A percentile compares a stretch with the other conserved stretches of the same genome.
Conservation (phyloP, 2,888 invertebrate genomes). For the Stomorhina lunata region DNA sequence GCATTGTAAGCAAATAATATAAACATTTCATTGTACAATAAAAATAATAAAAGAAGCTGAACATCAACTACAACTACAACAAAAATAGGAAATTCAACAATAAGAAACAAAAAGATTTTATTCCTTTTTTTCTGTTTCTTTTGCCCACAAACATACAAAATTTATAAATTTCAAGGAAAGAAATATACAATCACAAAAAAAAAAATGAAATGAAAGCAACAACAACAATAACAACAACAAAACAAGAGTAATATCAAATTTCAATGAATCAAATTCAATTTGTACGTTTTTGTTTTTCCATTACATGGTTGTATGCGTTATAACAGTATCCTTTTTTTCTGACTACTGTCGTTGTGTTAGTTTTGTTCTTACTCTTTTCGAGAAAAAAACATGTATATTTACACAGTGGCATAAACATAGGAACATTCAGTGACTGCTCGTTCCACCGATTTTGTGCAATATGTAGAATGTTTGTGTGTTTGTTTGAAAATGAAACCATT, state of each 20-base stretch:
- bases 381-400: background rate
- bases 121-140: background rate
- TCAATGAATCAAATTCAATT: constrained; percentile 79
- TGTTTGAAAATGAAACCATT: background rate
- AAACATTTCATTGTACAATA: constrained; percentile 14
- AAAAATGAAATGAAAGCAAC: background rate
- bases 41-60: background rate
- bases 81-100: constrained; percentile 20
- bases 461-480: background rate
- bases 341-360: background rate
- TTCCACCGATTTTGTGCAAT: background rate
- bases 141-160: background rate
- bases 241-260: constrained; percentile 73
- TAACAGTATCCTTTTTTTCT: background rate
- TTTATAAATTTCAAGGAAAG: background rate
- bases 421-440: background rate
- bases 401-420: background rate
- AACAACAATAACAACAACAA: too few relatives aligned
- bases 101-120: constrained; percentile 21
- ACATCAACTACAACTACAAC: too few relatives aligned
- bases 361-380: background rate
- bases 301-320: constrained; percentile 54
- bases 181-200: background rate
- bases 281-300: constrained; percentile 68
- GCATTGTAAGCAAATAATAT: constrained; percentile 40